Base-by-base conservation (phyloP, 2,888 invertebrate species). In the Tetranychus truncatus region DNA sequence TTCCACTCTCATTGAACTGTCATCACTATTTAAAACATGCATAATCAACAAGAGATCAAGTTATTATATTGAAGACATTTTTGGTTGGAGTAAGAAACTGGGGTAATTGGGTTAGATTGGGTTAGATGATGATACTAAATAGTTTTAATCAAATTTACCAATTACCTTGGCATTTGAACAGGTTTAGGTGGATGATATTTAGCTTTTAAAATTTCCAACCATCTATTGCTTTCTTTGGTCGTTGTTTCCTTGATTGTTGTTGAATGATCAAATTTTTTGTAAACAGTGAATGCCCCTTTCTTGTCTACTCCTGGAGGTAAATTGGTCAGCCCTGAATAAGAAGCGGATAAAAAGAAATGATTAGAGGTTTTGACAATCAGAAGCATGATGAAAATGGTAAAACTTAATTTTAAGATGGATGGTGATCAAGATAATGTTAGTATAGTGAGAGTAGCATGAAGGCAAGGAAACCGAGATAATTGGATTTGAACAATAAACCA, bases 211-310 rank as follows among this genome's bases (percentile, higher is more conserved):
- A 55, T 55, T 55, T 55, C 55, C 55, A 55, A 55, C 55, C 55
- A 55, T 55, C 15, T 55, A 55, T 55, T 55, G 55, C 55, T 55
- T 55, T 15, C 55, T 55, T 55, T 55, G 55, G 55, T 55, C 7
- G 55, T 55, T 55, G 55, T 15, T 55, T 55, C 55, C 55, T n/a
- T 69, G n/a, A 24, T 24, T 69, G 69, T 20, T 24, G 69, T 18
- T 24, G 20, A 24, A 69, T 20, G 69, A 21, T 69, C 72, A 20
- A 24, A 11, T 45, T 72, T 72, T 24, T 24, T n/a, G n/a, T 72
- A 72, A n/a, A 72, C 44, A 9, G 72, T 72, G 72, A 72, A 72
- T 44, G 72, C 72, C 5, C 72, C 72, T 34, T 34, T 72, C 20
- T n/a, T 20, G 20, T 69, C 69, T 9, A 69, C 69, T 69, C 69